These are phyloP conservation scores for Orchesellides sinensis DNA, from an alignment of 2,888 invertebrate species.

Conservation along the genomic window DNA sequence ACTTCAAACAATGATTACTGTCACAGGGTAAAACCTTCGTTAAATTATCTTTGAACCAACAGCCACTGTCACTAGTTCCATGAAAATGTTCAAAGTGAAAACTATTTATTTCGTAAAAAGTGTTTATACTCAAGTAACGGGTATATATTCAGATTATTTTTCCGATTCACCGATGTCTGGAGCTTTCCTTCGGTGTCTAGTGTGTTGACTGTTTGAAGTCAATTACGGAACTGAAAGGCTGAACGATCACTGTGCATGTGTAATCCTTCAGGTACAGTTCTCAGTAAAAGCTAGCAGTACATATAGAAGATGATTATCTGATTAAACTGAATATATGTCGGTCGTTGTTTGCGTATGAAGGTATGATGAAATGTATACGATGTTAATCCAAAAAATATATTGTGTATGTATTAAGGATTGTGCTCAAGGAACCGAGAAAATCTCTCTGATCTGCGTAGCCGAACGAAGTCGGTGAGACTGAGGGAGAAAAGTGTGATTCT, in stretches of 20 bases:
- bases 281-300: constrained; percentile 14
- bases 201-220: constrained; percentile 40
- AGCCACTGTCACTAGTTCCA: background rate
- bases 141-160: constrained; percentile 12
- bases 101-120: background rate
- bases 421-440: constrained; percentile 48
- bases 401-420: background rate
- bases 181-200: constrained; percentile 14
- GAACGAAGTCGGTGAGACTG: constrained; percentile 71
- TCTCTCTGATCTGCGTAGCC: constrained; percentile 38
- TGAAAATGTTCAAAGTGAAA: constrained; percentile 10
- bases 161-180: constrained; percentile 36
- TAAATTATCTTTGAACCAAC: no score
- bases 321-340: constrained; percentile 52
- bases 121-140: background rate
- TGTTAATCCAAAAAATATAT: constrained; percentile 26
- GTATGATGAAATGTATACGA: constrained; percentile 8
- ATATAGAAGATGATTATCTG: constrained; percentile 37
- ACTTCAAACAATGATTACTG: background rate
- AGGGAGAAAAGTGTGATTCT: constrained; percentile 74
- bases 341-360: constrained; percentile 13
- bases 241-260: constrained; percentile 7
- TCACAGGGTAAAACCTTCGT: no score
- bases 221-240: constrained; percentile 52
- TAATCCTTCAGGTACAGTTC: constrained; percentile 22